phyloP scores from a whole-genome alignment of 2,113 vertebrate species.

The Steatornis caripensis region DNA sequence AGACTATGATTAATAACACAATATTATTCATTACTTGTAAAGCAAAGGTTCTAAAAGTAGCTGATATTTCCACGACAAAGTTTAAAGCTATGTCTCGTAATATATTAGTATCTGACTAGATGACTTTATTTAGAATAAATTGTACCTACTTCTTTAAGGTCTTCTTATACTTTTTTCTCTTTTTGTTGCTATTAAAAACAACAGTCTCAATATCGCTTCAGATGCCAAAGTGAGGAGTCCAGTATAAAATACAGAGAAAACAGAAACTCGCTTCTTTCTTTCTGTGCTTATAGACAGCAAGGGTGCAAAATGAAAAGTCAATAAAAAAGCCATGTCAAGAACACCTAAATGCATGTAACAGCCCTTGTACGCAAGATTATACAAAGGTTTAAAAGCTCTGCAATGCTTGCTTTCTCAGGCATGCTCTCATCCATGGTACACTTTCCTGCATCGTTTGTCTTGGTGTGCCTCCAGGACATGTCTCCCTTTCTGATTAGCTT shows the following conservation, averaged over 20 bases:
- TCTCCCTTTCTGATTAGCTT: background rate
- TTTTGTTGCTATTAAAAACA: background rate
- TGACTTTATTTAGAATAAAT: background rate
- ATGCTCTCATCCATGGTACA: background rate
- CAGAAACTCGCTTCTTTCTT: background rate
- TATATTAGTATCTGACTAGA: background rate
- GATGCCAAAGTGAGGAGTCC: background rate
- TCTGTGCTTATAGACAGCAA: background rate
- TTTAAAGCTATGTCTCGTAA: background rate
- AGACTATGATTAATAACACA: background rate
- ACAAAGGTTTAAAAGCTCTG: background rate
- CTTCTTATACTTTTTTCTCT: background rate
- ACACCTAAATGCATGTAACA: background rate
- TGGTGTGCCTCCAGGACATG: background rate
- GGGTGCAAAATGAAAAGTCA: background rate
- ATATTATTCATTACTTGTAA: background rate
- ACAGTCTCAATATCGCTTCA: background rate
- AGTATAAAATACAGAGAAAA: background rate
- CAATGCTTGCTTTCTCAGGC: background rate
- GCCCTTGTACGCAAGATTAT: background rate
- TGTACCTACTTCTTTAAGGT: background rate
- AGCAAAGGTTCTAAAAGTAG: background rate
- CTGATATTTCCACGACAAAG: background rate
- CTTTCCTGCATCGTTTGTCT: background rate
- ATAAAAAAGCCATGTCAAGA: background rate